phyloP scores from a whole-genome alignment of 2,113 vertebrate genomes.

The Apaloderma vittatum region DNA sequence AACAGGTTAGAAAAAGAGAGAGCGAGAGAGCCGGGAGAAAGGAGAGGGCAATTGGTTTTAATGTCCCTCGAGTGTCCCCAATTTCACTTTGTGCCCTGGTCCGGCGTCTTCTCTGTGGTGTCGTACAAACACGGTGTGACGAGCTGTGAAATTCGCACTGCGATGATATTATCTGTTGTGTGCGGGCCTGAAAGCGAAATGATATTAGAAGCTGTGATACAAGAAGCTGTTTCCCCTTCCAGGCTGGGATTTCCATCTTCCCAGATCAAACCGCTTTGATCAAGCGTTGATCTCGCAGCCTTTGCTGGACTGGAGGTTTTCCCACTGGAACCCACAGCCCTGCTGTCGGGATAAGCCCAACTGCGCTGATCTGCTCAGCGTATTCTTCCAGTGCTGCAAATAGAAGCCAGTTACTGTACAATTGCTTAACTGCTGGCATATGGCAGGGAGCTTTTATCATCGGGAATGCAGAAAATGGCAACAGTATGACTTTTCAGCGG shows the following conservation, averaged over 20 bases:
- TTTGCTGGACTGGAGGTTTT: background rate
- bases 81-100: background rate
- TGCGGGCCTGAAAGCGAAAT: background rate
- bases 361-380: background rate
- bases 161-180: background rate
- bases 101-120: background rate
- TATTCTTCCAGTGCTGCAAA: conserved; percentile 44
- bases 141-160: background rate
- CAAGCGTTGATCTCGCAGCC: background rate
- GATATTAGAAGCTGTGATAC: background rate
- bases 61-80: background rate
- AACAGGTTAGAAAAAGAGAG: conserved; percentile 67
- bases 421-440: conserved; percentile 54
- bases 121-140: background rate
- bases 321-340: background rate
- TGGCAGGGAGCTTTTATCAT: conserved; percentile 19
- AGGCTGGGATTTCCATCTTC: background rate
- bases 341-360: conserved; percentile 23
- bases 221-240: background rate
- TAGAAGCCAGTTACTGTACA: conserved; percentile 21
- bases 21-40: background rate
- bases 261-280: conserved; percentile 11
- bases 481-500: conserved; percentile 17
- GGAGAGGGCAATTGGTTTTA: background rate
- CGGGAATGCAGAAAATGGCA: conserved; percentile 18